Conservation (phyloP, 1,140 invertebrate species). For the Drosophila nigrodunni region DNA sequence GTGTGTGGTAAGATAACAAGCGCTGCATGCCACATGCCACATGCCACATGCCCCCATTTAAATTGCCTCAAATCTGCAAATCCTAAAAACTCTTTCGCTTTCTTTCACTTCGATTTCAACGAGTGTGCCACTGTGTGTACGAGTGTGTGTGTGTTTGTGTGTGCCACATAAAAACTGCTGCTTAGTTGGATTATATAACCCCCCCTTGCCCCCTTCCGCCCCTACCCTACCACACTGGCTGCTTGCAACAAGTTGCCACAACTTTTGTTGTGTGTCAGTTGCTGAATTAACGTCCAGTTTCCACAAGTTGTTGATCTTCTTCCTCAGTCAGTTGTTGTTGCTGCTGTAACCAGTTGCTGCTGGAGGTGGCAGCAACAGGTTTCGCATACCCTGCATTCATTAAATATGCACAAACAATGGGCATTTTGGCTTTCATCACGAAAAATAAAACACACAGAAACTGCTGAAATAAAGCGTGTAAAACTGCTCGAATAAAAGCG, state of each 20-base stretch:
- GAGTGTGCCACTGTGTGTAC: neutral
- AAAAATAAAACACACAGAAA: neutral
- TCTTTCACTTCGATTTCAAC: constrained; percentile 4
- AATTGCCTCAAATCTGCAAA: constrained; percentile 11
- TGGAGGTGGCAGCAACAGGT: constrained; percentile 6
- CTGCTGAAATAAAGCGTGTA: too few relatives aligned
- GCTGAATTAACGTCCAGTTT: constrained; percentile 11
- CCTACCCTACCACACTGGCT: neutral
- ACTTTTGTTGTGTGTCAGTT: constrained; percentile 14
- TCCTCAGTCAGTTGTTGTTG: constrained; percentile 33
- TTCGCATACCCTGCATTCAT: neutral
- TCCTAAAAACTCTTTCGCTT: constrained; percentile 17
- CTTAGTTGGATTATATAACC: constrained; percentile 38
- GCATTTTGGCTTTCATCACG: neutral
- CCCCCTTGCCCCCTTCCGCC: neutral
- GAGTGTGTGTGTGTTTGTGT: neutral
- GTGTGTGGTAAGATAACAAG: constrained; percentile 5
- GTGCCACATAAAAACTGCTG: neutral
- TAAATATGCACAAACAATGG: neutral
- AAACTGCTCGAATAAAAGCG: too few relatives aligned
- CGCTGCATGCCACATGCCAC: constrained; percentile 1
- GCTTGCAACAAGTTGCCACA: constrained; percentile 47
- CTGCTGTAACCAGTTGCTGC: constrained; percentile 36
- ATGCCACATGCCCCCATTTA: constrained; percentile 19
- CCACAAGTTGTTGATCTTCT: constrained; percentile 34